These are phyloP conservation scores for Hipposideros larvatus DNA, from an alignment of 2,797 vertebrate species.

Conservation along the genomic window DNA sequence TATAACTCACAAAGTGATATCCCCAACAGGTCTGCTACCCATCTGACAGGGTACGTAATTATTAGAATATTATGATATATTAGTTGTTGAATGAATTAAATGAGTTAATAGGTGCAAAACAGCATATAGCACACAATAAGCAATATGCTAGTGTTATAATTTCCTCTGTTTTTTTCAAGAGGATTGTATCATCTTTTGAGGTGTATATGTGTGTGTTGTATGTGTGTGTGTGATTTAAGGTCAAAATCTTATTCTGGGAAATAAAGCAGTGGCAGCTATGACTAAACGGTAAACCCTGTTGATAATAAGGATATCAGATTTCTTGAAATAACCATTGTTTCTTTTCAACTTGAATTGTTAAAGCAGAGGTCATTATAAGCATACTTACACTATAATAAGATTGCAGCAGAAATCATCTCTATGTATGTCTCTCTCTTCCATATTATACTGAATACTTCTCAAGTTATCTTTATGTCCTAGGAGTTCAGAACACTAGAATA, in stretches of 20 bases:
- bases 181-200: background rate
- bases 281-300: background rate
- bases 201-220: background rate
- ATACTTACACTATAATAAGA: background rate
- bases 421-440: background rate
- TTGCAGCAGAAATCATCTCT: background rate
- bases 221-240: background rate
- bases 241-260: background rate
- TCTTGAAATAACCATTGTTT: background rate
- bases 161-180: background rate
- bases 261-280: background rate
- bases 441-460: background rate
- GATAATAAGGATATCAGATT: background rate
- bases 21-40: no score
- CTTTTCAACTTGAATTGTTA: constrained; percentile 48
- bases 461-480: background rate
- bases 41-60: no score
- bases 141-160: background rate
- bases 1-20: no score
- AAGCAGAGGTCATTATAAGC: background rate
- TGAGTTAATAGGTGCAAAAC: background rate
- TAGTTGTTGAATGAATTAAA: background rate
- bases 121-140: background rate
- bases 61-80: background rate
- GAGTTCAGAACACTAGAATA: background rate